Percentiles rank a stretch among this genome's conserved stretches.
Conservation (phyloP, 1,140 invertebrate genomes). For the Caenorhabditis elegans region WBcel235 BX284605.5:2174001-2174500, state of each 20-base stretch:
- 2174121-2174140: no score
- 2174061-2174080: neutral
- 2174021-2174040: neutral
- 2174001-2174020: neutral
- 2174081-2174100: neutral
- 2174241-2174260: neutral
- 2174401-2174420: no score
- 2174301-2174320: neutral
- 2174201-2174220: neutral
- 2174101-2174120: neutral
- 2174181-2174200: neutral
- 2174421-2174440: no score
- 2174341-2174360: neutral
- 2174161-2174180: no score
- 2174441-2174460: no score
- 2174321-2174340: conserved; percentile 1
- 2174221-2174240: neutral
- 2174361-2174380: neutral
- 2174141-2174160: no score
- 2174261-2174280: neutral
- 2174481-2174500: no score
- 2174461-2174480: no score
- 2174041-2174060: neutral
- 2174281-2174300: neutral
- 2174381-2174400: neutral